Conservation (phyloP, 2,113 vertebrate genomes). For the Pelobates fuscus region DNA sequence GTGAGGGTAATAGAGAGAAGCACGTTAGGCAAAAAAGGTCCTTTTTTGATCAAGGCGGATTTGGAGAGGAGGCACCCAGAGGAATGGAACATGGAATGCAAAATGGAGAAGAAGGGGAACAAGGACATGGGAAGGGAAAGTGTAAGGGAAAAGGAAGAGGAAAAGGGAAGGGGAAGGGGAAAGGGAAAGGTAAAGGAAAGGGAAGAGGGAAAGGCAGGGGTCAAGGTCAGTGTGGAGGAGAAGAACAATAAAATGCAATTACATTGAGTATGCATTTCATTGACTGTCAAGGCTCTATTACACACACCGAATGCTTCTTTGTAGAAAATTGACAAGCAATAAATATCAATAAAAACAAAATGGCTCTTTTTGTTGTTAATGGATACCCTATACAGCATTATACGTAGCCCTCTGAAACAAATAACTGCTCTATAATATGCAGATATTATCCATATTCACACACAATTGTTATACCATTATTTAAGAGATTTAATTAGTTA, state of each 20-base stretch:
- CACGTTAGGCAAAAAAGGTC: constrained; percentile 7
- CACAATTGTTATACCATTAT: no score
- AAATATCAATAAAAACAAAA: neutral
- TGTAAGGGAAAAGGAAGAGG: neutral
- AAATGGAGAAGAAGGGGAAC: neutral
- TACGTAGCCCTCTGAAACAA: no score
- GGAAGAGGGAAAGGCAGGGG: neutral
- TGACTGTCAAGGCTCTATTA: neutral
- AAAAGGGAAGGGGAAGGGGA: neutral
- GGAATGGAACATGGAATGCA: neutral
- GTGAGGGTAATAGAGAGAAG: neutral
- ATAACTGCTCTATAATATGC: no score
- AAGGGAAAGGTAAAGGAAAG: neutral
- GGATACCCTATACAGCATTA: no score
- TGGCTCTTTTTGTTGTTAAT: neutral
- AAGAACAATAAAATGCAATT: neutral
- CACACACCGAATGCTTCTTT: neutral
- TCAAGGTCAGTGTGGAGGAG: neutral
- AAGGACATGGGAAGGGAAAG: neutral
- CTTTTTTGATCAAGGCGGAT: no score
- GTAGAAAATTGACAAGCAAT: neutral
- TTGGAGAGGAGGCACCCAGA: neutral
- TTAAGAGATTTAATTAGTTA: no score
- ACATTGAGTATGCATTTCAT: neutral
- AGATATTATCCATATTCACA: no score